phyloP scores from a whole-genome alignment of 2,797 vertebrate species.

The Diceros bicornis region DNA sequence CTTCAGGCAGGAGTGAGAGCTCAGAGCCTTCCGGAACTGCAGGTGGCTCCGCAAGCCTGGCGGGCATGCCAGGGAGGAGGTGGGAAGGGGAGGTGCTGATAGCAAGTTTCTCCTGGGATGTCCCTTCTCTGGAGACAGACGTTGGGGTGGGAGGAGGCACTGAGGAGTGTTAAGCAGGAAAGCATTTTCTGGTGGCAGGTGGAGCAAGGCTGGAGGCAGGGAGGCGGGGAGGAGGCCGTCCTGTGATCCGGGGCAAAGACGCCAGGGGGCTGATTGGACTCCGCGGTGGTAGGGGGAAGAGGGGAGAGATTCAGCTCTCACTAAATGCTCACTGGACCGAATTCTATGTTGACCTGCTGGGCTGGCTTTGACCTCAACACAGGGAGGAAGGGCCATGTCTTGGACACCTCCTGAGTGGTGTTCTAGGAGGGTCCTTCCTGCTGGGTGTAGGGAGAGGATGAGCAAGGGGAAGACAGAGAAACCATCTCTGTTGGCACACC shows the following conservation, averaged over 20 bases:
- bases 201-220: background rate
- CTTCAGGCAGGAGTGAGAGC: background rate
- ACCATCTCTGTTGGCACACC: background rate
- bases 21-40: background rate
- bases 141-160: too few relatives aligned
- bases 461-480: too few relatives aligned
- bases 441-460: fast-evolving
- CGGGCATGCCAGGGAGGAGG: background rate
- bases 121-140: background rate
- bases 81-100: background rate
- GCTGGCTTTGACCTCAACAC: fast-evolving
- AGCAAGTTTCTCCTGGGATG: background rate
- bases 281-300: too few relatives aligned
- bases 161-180: background rate
- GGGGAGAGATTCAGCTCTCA: fast-evolving
- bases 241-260: background rate
- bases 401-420: background rate
- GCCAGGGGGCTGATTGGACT: background rate
- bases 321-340: background rate
- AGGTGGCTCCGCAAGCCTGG: background rate
- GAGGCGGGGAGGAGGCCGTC: background rate
- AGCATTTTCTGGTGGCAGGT: background rate
- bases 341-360: background rate
- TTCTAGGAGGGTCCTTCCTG: background rate
- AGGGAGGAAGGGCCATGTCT: background rate